These are phyloP conservation scores for Catharus ustulatus DNA, from an alignment of 2,797 vertebrate species.

Conservation along the genomic window DNA sequence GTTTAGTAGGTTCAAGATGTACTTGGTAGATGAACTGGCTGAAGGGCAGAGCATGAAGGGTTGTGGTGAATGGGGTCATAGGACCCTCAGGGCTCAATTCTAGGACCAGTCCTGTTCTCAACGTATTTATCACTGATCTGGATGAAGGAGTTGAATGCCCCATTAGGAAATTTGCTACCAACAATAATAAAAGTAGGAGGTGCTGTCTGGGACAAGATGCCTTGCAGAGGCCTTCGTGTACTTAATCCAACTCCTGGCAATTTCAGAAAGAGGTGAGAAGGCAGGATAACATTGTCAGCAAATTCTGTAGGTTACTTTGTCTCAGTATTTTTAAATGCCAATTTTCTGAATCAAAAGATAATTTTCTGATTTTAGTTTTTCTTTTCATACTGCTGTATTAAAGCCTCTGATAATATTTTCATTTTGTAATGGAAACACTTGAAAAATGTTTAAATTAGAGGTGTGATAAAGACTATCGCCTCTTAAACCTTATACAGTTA, in stretches of 20 bases:
- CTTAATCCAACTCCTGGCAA: constrained; percentile 12
- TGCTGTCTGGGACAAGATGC: not conserved
- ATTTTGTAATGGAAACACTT: constrained; percentile 46
- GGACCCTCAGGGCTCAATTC: not conserved
- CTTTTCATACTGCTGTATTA: constrained; percentile 27
- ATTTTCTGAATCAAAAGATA: constrained; percentile 45
- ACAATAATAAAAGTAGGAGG: not conserved
- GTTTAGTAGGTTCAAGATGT: not conserved
- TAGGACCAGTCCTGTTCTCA: not conserved
- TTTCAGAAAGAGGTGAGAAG: not conserved
- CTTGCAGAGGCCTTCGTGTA: not conserved
- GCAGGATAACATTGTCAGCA: not conserved
- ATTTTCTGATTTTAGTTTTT: constrained; percentile 22
- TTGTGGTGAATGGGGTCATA: not conserved
- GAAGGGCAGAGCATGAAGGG: not conserved
- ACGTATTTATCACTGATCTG: fast-evolving
- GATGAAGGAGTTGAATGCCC: not conserved
- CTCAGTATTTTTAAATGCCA: constrained; percentile 18
- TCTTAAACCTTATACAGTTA: not conserved
- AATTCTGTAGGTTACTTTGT: constrained; percentile 9
- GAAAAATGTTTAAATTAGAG: constrained; percentile 43
- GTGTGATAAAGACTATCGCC: constrained; percentile 1
- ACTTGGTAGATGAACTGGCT: not conserved
- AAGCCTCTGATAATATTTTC: constrained; percentile 44
- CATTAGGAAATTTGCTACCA: not conserved